A percentile compares a stretch with the other conserved stretches of the same genome.
Conservation (phyloP, 2,113 vertebrate genomes). For the Diphyllodes magnificus region DNA sequence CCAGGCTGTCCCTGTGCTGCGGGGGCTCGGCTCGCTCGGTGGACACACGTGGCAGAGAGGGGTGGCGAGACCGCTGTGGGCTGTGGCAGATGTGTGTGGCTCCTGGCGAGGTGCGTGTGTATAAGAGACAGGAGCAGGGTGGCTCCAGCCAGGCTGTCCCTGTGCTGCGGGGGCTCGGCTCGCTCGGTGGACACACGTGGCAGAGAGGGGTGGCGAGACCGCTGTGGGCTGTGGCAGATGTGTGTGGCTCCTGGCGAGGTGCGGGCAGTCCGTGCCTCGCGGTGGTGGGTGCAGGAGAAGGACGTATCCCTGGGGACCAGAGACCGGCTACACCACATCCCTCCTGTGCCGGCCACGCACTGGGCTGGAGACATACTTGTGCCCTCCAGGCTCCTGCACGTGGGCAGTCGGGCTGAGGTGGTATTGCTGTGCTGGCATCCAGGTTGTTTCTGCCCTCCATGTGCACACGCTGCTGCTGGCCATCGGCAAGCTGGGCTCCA, state of each 20-base stretch:
- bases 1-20: neutral
- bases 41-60: neutral
- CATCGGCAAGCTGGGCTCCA: neutral
- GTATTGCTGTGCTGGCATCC: rapidly evolving
- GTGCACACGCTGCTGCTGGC: neutral
- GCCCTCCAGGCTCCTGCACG: rapidly evolving
- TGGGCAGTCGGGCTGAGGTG: neutral
- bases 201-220: neutral
- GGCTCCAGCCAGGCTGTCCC: too few relatives aligned
- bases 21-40: neutral
- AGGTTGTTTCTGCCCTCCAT: neutral
- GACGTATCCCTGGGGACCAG: neutral
- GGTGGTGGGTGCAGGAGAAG: neutral
- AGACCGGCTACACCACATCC: neutral
- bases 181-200: too few relatives aligned
- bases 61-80: neutral
- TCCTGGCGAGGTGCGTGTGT: neutral
- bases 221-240: neutral
- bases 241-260: neutral
- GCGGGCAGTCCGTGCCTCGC: rapidly evolving
- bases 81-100: neutral
- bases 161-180: too few relatives aligned
- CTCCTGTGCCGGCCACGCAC: neutral
- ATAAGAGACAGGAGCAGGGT: too few relatives aligned
- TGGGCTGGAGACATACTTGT: neutral